A percentile compares a stretch with the other conserved stretches of the same genome.
These are phyloP conservation scores for Eumacrocentrus americanus DNA, from an alignment of 2,888 invertebrate genomes.

Conservation along the genomic window DNA sequence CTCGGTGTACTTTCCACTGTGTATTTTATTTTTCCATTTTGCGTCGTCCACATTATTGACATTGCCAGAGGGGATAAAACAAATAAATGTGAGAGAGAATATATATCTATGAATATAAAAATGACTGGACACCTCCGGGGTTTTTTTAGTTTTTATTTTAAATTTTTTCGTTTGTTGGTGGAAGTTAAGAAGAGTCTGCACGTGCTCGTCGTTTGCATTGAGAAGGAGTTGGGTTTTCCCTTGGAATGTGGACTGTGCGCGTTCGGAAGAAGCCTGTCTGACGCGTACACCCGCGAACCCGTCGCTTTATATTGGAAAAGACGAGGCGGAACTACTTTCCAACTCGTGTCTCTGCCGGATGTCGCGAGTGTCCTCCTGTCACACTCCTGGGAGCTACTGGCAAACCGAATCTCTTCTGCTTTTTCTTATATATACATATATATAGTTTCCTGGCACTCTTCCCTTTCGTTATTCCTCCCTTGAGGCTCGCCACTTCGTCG, in stretches of 20 bases:
- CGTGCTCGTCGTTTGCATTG: conserved; percentile 13
- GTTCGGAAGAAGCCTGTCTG: conserved; percentile 3
- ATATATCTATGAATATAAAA: not conserved
- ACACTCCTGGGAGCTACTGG: conserved; percentile 29
- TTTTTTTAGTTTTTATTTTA: not conserved
- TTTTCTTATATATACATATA: not conserved
- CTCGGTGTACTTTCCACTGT: not conserved
- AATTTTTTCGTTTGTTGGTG: not conserved
- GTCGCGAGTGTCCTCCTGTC: conserved; percentile 25
- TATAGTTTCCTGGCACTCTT: conserved; percentile 8
- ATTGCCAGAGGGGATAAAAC: not conserved
- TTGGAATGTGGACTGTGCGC: not conserved
- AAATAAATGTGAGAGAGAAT: not conserved
- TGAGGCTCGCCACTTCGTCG: conserved; percentile 31
- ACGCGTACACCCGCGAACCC: not conserved
- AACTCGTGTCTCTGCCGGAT: conserved; percentile 32
- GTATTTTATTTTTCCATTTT: not conserved
- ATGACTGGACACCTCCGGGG: not conserved
- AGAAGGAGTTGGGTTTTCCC: not conserved
- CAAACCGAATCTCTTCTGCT: conserved; percentile 11
- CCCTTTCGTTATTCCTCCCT: conserved; percentile 31
- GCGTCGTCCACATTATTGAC: not conserved
- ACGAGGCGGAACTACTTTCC: conserved; percentile 31
- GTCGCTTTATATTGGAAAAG: conserved; percentile 27
- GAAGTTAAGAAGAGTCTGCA: conserved; percentile 10